Conservation (phyloP, 2,113 vertebrate species). For the Crotophaga sulcirostris region DNA sequence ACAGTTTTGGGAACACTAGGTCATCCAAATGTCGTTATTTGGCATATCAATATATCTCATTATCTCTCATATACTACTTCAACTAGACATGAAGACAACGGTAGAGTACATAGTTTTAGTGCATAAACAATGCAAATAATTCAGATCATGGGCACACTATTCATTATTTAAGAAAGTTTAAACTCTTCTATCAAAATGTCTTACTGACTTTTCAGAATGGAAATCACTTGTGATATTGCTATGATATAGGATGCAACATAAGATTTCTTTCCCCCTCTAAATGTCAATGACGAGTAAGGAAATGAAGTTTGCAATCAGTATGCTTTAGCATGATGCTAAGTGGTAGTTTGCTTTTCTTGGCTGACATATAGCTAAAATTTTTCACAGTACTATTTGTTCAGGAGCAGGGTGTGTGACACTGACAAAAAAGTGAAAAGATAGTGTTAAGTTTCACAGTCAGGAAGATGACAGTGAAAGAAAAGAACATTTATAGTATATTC, state of each 20-base stretch:
- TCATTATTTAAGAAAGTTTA: neutral
- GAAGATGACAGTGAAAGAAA: neutral
- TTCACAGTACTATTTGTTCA: neutral
- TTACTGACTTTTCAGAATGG: neutral
- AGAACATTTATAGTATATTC: neutral
- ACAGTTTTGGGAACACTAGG: slow-evolving; percentile 23
- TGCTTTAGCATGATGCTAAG: neutral
- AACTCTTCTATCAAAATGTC: neutral
- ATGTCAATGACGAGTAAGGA: neutral
- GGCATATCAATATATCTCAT: neutral
- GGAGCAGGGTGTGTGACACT: neutral
- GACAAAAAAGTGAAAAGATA: neutral
- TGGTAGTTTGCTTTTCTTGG: neutral
- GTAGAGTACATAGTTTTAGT: neutral
- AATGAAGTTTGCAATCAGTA: neutral
- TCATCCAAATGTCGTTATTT: slow-evolving; percentile 43
- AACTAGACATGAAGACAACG: neutral
- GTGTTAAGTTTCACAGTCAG: neutral
- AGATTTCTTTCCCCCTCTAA: neutral
- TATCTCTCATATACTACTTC: neutral
- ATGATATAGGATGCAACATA: neutral
- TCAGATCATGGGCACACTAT: neutral
- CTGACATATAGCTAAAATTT: neutral
- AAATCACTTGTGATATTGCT: neutral
- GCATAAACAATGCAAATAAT: neutral